Base-by-base conservation (phyloP, 2,113 vertebrate species). In the Panurus biarmicus region DNA sequence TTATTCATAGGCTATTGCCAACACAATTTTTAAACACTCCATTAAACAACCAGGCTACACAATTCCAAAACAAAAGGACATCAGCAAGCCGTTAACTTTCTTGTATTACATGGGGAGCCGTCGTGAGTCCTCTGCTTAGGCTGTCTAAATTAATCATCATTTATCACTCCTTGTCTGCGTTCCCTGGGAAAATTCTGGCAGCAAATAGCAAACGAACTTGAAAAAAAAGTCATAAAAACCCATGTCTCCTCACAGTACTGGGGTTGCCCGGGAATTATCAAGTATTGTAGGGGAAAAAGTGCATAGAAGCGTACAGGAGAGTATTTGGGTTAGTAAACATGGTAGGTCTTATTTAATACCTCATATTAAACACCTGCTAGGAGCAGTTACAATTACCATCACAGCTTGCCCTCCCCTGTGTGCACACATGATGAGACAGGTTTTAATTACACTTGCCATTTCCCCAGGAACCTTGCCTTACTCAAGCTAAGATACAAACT, bases 381-480 rank as follows among this genome's bases (percentile, higher is more conserved):
- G 44, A 95, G 71, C 44, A 72, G 62, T 87, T 85, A 36, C 74
- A 76, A 89, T 89, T 94, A 85, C 50, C 84, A 35, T 91, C 87
- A 85, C 75, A 95, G 87, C 89, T 94, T 95, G 87, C 38, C 54
- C 66, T 95, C 89, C 77, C 74, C 60, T 87, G 74, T 51, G 78
- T 75, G 87, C n/a, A 16, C 54, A 50, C 78, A 54, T 28, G 82
- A 96, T 85, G 81, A 95, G 81, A 51, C 60, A 89, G 58, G 44
- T 91, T 95, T 95, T 95, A 96, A 97, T 94, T 96, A 96, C 85
- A 87, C 25, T 95, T 93, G 85, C 87, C 74, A 58, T 96, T 85
- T 95, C 91, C 91, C 87, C 71, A 48, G 89, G 78, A 89, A 65
- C 56, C 44, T 48, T 87, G 67, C 60, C 67, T 91, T 91, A 64